Percentiles rank a stretch among this genome's conserved stretches.
These are phyloP conservation scores for Hemiprocne comata DNA, from an alignment of 2,113 vertebrate species.

Conservation along the genomic window DNA sequence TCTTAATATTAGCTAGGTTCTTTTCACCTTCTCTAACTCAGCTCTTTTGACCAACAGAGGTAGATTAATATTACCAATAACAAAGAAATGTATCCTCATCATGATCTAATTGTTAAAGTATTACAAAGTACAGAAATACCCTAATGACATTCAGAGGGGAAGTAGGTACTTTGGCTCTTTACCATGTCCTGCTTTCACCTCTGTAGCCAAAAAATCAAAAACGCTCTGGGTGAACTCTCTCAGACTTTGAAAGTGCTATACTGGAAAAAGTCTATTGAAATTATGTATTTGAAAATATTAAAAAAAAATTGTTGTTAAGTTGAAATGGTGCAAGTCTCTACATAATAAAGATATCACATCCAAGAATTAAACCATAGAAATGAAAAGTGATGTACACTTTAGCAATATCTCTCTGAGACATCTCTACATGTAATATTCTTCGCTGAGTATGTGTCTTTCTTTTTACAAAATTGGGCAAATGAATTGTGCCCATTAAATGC, in stretches of 20 bases:
- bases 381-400: not conserved
- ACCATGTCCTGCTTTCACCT: not conserved
- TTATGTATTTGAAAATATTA: not conserved
- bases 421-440: not conserved
- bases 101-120: not conserved
- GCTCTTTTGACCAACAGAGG: not conserved
- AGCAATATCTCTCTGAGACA: slow-evolving; percentile 10
- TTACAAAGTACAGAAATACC: not conserved
- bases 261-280: not conserved
- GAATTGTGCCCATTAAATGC: slow-evolving; percentile 41
- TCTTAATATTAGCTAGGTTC: not conserved
- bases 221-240: not conserved
- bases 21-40: not conserved
- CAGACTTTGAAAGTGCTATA: not conserved
- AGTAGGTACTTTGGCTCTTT: not conserved
- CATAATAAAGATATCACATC: not conserved
- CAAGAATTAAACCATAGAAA: not conserved
- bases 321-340: not conserved
- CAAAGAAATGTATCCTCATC: not conserved
- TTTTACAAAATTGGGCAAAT: not conserved
- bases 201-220: not conserved
- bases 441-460: not conserved
- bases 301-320: not conserved
- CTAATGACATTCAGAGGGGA: not conserved
- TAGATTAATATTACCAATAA: not conserved